Conservation (phyloP, 2,888 invertebrate species). For the Frankliniella intonsa region DNA sequence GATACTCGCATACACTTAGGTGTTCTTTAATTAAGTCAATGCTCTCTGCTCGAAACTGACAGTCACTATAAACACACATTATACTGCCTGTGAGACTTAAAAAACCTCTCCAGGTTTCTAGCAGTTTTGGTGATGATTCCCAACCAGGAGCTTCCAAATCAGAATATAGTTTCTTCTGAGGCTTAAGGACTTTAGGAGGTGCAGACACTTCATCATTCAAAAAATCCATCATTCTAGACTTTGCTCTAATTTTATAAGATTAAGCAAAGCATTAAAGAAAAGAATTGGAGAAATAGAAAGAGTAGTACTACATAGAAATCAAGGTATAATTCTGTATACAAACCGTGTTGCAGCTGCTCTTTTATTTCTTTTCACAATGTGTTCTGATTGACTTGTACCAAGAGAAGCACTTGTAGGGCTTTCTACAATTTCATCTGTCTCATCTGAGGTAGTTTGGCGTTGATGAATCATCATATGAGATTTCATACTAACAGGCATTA, state of each 20-base stretch:
- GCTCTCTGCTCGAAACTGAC: not conserved
- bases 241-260: conserved; percentile 40
- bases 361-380: conserved; percentile 37
- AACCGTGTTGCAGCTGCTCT: conserved; percentile 50
- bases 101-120: not conserved
- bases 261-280: conserved; percentile 32
- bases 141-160: not conserved
- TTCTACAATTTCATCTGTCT: conserved; percentile 24
- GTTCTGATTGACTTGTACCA: not conserved
- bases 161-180: not conserved
- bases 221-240: conserved; percentile 44
- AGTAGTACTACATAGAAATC: too few species aligned
- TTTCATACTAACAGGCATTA: conserved; percentile 56
- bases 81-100: not conserved
- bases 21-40: not conserved
- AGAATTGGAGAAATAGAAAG: not conserved
- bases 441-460: conserved; percentile 33
- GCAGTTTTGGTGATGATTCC: not conserved
- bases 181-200: not conserved
- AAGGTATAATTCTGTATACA: too few species aligned
- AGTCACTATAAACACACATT: not conserved
- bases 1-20: not conserved
- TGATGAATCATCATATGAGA: conserved; percentile 51
- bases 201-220: conserved; percentile 39
- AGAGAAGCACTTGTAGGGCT: not conserved